Base-by-base conservation (phyloP, 2,797 vertebrate species). In the Cynopterus sphinx region DNA sequence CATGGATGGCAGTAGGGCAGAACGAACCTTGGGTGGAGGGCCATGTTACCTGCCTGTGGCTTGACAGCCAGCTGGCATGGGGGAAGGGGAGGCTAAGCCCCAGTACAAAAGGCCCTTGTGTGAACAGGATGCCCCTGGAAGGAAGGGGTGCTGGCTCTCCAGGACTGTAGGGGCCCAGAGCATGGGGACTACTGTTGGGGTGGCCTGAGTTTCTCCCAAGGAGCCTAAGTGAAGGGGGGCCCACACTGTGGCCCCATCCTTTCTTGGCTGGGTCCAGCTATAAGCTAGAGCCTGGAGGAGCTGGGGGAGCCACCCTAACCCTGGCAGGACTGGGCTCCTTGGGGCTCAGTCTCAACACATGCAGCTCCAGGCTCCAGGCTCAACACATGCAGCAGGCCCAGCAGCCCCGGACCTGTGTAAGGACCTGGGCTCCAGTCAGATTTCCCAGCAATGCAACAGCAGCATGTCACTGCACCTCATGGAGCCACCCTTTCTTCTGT, bases 101-200 rank as follows among this genome's bases (percentile, higher is more conserved):
- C 41, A 79, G 85, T 39, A 98, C 95, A 98, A 97, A 97, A 95
- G 96, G 95, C 85, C 87, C 90, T 96, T 97, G 96, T 98, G 51
- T 84, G 43, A 88, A 49, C 33, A 61, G 59, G 57, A 93, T 92
- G 82, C 19, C 12, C 87, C 90, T 90, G 78, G 22, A 68, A 81
- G 70, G 88, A 93, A 94, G 55, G 21, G 31, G 13, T 55, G 46
- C 61, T 2, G 2, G 65, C 71, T 71, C 82, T n/a, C 36, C 24
- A 65, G 74, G 82, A 33, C 49, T 49, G 22, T 31, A 39, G 57
- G 51, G 67, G 61, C 22, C 57, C 49, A 33, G 5, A 33, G 46
- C 3, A 6, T 53, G 3, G 79, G 39, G 31, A 53, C 63, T 22
- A 15, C 53, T 59, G 24, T 39, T 85, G 17, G 22, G 24, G 43